These are phyloP conservation scores for Lacerta agilis DNA, from an alignment of 2,797 vertebrate species.

Conservation along the genomic window DNA sequence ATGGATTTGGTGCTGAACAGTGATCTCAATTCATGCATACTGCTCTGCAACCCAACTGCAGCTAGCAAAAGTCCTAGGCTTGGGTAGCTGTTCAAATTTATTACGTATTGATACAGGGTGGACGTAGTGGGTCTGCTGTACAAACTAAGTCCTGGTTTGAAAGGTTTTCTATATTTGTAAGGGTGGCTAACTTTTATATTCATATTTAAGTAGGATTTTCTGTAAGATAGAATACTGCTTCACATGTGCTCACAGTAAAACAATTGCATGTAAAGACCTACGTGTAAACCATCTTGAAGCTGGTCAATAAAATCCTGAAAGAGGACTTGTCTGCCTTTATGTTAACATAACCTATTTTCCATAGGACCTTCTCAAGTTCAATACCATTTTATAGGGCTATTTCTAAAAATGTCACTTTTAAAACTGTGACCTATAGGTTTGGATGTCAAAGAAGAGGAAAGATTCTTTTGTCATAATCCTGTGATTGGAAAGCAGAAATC, in stretches of 20 bases:
- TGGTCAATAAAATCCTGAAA: slow-evolving; percentile 37
- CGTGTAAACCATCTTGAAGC: slow-evolving; percentile 29
- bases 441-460: neutral
- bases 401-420: neutral
- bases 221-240: slow-evolving; percentile 19
- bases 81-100: neutral
- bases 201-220: slow-evolving; percentile 2
- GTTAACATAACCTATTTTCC: too few relatives aligned
- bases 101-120: neutral
- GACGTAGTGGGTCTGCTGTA: neutral
- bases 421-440: neutral
- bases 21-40: neutral
- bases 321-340: neutral
- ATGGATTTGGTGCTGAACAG: neutral
- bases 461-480: too few relatives aligned
- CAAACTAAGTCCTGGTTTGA: neutral
- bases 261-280: slow-evolving; percentile 13
- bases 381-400: neutral
- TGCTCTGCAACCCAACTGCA: neutral
- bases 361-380: too few relatives aligned
- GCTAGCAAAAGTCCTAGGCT: neutral
- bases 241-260: slow-evolving; percentile 10
- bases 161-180: slow-evolving; percentile 17
- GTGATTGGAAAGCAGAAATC: too few relatives aligned
- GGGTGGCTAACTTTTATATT: slow-evolving; percentile 17